Conservation (phyloP, 1,140 invertebrate species). For the Papilio glaucus region DNA sequence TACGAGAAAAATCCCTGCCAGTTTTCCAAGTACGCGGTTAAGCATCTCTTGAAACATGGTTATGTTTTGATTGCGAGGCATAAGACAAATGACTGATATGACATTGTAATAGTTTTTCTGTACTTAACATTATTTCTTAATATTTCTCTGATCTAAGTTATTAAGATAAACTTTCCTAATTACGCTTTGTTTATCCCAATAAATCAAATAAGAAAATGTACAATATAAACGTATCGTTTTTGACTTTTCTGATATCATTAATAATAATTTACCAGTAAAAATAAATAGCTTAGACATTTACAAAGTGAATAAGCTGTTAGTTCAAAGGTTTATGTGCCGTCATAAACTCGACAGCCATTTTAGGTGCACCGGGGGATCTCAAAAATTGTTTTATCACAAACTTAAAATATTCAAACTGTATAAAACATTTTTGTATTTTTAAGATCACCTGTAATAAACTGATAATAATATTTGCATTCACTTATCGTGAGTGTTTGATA, state of each 20-base stretch:
- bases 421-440: neutral
- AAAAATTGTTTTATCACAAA: slow-evolving; percentile 11
- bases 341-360: slow-evolving; percentile 1
- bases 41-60: slow-evolving; percentile 3
- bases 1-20: slow-evolving; percentile 3
- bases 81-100: neutral
- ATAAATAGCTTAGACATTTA: neutral
- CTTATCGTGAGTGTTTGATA: too few relatives aligned
- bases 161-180: too few relatives aligned
- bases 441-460: too few relatives aligned
- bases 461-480: too few relatives aligned
- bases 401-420: slow-evolving; percentile 18
- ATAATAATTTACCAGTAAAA: neutral
- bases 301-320: slow-evolving; percentile 13
- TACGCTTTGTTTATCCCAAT: too few relatives aligned
- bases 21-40: slow-evolving; percentile 7
- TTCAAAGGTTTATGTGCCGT: slow-evolving; percentile 2
- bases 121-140: neutral
- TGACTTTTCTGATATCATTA: neutral
- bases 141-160: too few relatives aligned
- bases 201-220: neutral
- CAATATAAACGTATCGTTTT: neutral
- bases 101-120: neutral
- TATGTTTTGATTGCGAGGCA: slow-evolving; percentile 1
- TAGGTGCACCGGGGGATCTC: slow-evolving; percentile 21